These are phyloP conservation scores for Tetrapedia diversipes DNA, from an alignment of 2,888 invertebrate genomes.

Conservation along the genomic window DNA sequence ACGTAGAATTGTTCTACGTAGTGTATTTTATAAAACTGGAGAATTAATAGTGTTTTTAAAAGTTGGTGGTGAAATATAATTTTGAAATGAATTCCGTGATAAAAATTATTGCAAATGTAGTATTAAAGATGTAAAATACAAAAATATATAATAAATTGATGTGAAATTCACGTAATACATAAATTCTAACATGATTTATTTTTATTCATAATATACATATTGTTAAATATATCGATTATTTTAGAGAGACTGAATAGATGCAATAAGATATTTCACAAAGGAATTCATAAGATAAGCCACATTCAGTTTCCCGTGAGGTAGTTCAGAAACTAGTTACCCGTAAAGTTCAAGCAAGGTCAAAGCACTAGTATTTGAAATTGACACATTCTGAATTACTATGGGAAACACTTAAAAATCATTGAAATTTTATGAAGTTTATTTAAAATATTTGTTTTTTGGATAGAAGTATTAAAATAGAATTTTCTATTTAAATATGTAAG, in stretches of 20 bases:
- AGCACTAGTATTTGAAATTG: constrained; percentile 31
- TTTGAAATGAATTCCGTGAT: no score
- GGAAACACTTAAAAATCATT: constrained; percentile 9
- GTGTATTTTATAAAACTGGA: no score
- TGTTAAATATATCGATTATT: neutral
- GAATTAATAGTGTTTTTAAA: no score
- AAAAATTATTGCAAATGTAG: no score
- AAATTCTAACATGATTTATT: no score
- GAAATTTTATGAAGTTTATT: neutral
- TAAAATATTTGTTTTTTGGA: no score
- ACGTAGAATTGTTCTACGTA: no score
- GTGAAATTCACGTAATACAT: no score
- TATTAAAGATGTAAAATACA: no score
- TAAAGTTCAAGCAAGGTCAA: constrained; percentile 32
- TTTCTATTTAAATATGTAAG: neutral
- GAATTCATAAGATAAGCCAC: neutral
- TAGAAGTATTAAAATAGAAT: neutral
- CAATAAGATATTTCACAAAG: neutral
- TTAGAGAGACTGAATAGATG: neutral
- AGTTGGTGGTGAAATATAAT: no score
- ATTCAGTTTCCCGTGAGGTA: constrained; percentile 9
- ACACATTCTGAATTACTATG: constrained; percentile 16
- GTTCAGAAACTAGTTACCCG: constrained; percentile 23
- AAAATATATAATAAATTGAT: no score
- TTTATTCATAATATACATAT: neutral